Evolutionary conservation across 2,888 invertebrate genomes (phyloP).

Genomic region (Xestoiulus laeticollis): DNA sequence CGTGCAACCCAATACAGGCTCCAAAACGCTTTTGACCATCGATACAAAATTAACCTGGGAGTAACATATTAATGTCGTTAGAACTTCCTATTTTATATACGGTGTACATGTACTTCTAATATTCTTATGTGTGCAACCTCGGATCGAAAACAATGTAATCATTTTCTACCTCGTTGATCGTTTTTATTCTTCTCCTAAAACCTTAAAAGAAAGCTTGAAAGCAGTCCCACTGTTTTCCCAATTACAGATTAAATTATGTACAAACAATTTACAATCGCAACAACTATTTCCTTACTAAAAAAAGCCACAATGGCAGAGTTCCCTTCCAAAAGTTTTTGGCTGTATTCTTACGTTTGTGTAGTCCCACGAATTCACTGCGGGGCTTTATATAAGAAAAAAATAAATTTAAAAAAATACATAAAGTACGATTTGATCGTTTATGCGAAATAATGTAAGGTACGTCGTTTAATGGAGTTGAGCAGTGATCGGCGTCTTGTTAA

Average conservation of each 20-base stretch:
- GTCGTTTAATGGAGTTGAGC: slow-evolving; percentile 14
- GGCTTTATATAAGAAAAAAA: not conserved
- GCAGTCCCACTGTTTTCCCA: not conserved
- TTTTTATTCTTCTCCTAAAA: not conserved
- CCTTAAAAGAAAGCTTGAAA: not conserved
- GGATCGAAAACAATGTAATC: not conserved
- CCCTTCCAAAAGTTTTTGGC: not conserved
- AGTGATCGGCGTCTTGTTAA: slow-evolving; percentile 73
- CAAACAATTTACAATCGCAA: not conserved
- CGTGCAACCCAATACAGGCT: too few species aligned
- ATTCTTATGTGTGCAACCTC: too few species aligned
- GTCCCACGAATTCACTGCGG: too few species aligned
- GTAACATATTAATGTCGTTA: too few species aligned
- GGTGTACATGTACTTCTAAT: too few species aligned
- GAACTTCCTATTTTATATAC: too few species aligned
- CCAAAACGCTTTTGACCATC: too few species aligned
- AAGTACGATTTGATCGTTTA: not conserved
- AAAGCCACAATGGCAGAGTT: not conserved
- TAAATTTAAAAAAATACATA: not conserved
- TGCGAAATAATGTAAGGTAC: not conserved
- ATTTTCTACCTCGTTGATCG: not conserved
- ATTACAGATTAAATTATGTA: not conserved
- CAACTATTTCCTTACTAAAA: not conserved
- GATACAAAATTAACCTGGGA: too few species aligned
- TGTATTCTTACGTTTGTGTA: not conserved